Evolutionary conservation across 2,797 vertebrate genomes (phyloP).

Genomic region (Anguilla anguilla): DNA sequence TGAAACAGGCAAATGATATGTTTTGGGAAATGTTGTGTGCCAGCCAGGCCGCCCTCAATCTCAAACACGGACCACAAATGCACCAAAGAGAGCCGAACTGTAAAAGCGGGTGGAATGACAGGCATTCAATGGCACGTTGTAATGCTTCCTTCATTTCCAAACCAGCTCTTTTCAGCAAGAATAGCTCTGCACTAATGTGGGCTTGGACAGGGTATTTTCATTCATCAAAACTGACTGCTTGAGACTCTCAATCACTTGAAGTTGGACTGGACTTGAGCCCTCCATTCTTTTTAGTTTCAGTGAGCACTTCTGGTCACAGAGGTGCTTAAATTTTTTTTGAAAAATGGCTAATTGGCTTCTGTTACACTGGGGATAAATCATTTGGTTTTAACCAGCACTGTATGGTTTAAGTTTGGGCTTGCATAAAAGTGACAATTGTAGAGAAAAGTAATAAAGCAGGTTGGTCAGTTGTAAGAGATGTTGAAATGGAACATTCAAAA

Average conservation of each 20-base stretch:
- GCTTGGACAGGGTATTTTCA: constrained; percentile 13
- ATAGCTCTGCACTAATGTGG: constrained; percentile 30
- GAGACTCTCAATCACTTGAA: constrained; percentile 30
- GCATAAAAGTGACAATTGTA: not conserved
- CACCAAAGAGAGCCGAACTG: constrained; percentile 2
- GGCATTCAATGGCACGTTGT: constrained; percentile 29
- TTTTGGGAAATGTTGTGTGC: constrained; percentile 21
- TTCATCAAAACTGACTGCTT: constrained; percentile 28
- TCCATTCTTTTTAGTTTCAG: not conserved
- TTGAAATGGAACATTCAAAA: not conserved
- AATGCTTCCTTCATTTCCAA: constrained; percentile 28
- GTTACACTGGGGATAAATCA: not conserved
- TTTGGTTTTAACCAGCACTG: not conserved
- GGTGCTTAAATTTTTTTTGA: not conserved
- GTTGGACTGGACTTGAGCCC: constrained; percentile 13
- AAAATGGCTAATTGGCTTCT: not conserved
- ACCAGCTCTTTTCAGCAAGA: constrained; percentile 12
- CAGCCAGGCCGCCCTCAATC: constrained; percentile 29
- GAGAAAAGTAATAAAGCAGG: not conserved
- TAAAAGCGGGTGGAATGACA: constrained; percentile 7
- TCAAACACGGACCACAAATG: constrained; percentile 29
- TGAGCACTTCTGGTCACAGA: not conserved
- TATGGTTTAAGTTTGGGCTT: not conserved
- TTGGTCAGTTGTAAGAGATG: not conserved
- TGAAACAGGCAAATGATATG: constrained; percentile 10